These are phyloP conservation scores for Cotesia congregata DNA, from an alignment of 2,888 invertebrate genomes.

Conservation along the genomic window DNA sequence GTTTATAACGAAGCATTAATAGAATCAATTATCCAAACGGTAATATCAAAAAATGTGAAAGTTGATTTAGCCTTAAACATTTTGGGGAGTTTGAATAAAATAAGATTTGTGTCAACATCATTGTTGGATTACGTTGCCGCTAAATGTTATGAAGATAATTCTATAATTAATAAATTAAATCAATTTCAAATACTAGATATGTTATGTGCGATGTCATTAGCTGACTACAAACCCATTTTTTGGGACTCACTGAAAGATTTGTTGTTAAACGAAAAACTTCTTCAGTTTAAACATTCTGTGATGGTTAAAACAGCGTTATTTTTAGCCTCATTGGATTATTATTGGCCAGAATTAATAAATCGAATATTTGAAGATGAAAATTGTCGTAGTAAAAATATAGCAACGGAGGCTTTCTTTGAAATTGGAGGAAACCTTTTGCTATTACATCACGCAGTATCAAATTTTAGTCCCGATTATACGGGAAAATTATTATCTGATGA, in stretches of 20 bases:
- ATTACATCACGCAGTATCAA: slow-evolving; percentile 73
- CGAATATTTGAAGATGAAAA: slow-evolving; percentile 70
- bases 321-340: slow-evolving; percentile 75
- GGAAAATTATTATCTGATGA: slow-evolving; percentile 70
- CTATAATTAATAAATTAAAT: slow-evolving; percentile 69
- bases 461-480: slow-evolving; percentile 70
- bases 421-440: slow-evolving; percentile 65
- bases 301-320: slow-evolving; percentile 73
- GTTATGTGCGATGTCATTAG: slow-evolving; percentile 74
- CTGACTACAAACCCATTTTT: slow-evolving; percentile 75
- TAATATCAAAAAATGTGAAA: slow-evolving; percentile 50
- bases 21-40: slow-evolving; percentile 71
- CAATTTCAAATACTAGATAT: slow-evolving; percentile 69
- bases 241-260: slow-evolving; percentile 73
- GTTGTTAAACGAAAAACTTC: slow-evolving; percentile 65
- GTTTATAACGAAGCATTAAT: slow-evolving; percentile 77
- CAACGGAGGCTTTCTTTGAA: slow-evolving; percentile 32
- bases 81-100: slow-evolving; percentile 34
- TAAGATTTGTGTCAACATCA: slow-evolving; percentile 66
- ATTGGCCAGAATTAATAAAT: slow-evolving; percentile 72
- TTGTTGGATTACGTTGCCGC: slow-evolving; percentile 75
- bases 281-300: slow-evolving; percentile 48
- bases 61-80: slow-evolving; percentile 43
- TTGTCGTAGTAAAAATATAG: slow-evolving; percentile 19
- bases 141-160: slow-evolving; percentile 68